Evolutionary conservation across 2,113 vertebrate species (phyloP).

Genomic region (Corapipo altera): DNA sequence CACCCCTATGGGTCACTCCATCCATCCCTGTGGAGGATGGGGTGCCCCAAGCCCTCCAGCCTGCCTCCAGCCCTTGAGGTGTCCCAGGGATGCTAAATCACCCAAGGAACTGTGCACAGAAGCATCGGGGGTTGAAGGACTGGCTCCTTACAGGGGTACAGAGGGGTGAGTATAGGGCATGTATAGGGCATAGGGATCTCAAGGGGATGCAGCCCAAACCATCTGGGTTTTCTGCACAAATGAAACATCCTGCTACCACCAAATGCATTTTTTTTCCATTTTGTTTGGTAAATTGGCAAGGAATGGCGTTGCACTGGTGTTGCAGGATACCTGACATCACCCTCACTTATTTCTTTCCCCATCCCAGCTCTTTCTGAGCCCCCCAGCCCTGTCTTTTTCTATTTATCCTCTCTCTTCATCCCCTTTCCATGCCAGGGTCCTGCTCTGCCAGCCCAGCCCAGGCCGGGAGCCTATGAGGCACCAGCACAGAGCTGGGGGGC

Average conservation of each 20-base stretch:
- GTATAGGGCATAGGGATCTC: fast-evolving
- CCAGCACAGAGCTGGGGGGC: not conserved
- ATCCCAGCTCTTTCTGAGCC: not conserved
- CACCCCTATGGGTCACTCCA: not conserved
- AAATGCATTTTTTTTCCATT: not conserved
- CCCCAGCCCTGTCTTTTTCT: not conserved
- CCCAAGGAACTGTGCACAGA: not conserved
- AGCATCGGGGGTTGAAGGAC: not conserved
- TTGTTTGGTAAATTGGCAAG: not conserved
- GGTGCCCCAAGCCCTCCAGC: not conserved
- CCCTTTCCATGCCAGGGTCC: not conserved
- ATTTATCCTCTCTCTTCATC: not conserved
- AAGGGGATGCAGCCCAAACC: not conserved
- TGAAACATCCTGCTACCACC: not conserved
- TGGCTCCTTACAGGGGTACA: not conserved
- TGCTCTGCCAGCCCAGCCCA: not conserved
- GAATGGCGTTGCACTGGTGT: not conserved
- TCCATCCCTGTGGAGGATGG: not conserved
- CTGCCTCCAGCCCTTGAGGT: not conserved
- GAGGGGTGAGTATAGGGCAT: fast-evolving
- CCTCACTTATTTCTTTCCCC: not conserved
- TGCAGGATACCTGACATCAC: not conserved
- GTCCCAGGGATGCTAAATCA: not conserved
- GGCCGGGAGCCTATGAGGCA: not conserved
- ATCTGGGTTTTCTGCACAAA: not conserved